phyloP scores from a whole-genome alignment of 2,797 vertebrate genomes.

The Schizothorax lantsangensis region DNA sequence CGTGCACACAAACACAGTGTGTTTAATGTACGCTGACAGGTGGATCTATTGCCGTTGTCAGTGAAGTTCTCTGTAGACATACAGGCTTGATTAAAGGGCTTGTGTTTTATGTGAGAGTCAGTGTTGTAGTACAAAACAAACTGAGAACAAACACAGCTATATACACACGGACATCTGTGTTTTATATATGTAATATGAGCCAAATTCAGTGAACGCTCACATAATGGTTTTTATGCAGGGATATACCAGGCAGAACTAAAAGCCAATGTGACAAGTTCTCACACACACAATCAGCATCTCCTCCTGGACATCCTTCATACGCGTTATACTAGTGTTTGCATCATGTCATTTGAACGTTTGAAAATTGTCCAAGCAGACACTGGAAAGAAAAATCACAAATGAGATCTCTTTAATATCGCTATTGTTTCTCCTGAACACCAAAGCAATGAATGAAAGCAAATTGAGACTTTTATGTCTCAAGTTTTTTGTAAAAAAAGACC shows the following conservation, averaged over 20 bases:
- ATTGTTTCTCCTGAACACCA: not conserved
- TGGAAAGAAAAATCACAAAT: not conserved
- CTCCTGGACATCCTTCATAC: constrained; percentile 43
- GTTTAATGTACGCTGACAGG: constrained; percentile 43
- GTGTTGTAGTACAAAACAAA: constrained; percentile 23
- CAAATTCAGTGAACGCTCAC: constrained; percentile 2
- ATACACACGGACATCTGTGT: constrained; percentile 39
- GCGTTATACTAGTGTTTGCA: not conserved
- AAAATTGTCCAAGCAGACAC: not conserved
- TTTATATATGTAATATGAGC: constrained; percentile 45
- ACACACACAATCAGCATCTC: too few species aligned
- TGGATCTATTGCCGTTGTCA: constrained; percentile 44
- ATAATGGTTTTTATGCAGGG: constrained; percentile 5
- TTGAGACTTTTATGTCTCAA: not conserved
- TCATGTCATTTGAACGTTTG: not conserved
- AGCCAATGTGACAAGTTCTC: not conserved
- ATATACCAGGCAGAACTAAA: not conserved
- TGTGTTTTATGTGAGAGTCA: constrained; percentile 20
- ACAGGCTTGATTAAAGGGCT: constrained; percentile 43
- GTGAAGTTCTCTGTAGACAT: constrained; percentile 29
- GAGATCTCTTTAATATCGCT: not conserved
- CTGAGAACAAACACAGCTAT: constrained; percentile 41
- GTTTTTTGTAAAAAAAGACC: not conserved
- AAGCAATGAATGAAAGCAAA: not conserved
- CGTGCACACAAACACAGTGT: constrained; percentile 55